Conservation (phyloP, 64 coral and sea anemone genomes). For the Pachyseris speciosa region DNA sequence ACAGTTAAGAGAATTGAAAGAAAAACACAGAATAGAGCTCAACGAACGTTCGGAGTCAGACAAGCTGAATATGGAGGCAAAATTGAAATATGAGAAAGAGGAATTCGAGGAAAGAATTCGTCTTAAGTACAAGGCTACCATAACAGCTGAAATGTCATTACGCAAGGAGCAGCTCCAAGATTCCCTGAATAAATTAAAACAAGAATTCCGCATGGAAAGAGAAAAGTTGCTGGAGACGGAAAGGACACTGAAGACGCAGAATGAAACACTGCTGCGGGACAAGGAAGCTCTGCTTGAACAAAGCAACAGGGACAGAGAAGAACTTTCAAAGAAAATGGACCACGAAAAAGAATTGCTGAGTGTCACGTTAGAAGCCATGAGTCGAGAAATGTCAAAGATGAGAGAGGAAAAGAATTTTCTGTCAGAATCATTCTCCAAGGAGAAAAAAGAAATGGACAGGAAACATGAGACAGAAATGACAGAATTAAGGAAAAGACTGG, state of each 20-base stretch:
- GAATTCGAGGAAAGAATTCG: conserved; percentile 28
- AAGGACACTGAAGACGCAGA: conserved; percentile 8
- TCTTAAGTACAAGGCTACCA: conserved; percentile 11
- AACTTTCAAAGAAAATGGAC: conserved; percentile 43
- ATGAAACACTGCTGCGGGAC: not conserved
- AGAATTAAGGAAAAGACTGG: not conserved
- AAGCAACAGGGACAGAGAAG: conserved; percentile 46
- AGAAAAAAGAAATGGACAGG: conserved; percentile 16
- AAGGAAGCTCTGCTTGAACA: conserved; percentile 1
- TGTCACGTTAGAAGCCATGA: conserved; percentile 38
- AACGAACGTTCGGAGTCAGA: conserved; percentile 12
- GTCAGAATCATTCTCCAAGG: not conserved
- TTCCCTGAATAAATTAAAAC: not conserved
- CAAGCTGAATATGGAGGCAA: conserved; percentile 2
- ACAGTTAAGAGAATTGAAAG: not conserved
- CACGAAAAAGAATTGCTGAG: conserved; percentile 62
- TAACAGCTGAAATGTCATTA: conserved; percentile 1
- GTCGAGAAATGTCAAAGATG: conserved; percentile 37
- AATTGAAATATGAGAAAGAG: conserved; percentile 23
- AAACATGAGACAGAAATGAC: conserved; percentile 1
- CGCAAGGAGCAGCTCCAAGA: not conserved
- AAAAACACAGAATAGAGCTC: conserved; percentile 26
- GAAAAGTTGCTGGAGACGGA: not conserved
- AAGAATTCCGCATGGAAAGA: not conserved
- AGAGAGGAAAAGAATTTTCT: conserved; percentile 32